A percentile compares a stretch with the other conserved stretches of the same genome.
Conservation (phyloP, 2,113 vertebrate genomes). For the Glaucomys volans region DNA sequence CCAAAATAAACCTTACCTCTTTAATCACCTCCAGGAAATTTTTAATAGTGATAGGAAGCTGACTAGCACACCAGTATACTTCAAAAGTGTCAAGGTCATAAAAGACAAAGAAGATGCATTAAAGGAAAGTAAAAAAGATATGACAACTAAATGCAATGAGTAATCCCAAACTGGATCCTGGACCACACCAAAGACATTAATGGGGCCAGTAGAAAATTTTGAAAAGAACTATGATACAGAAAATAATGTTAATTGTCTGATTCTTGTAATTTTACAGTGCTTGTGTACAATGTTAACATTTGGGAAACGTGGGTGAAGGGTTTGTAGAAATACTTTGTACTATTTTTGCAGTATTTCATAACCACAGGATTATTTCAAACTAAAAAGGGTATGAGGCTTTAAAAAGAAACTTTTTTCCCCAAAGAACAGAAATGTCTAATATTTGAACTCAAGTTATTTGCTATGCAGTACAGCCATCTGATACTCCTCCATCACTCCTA, state of each 20-base stretch:
- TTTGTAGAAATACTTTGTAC: neutral
- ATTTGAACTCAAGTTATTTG: neutral
- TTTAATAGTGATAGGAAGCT: neutral
- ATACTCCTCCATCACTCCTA: neutral
- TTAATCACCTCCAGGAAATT: neutral
- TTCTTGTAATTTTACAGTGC: neutral
- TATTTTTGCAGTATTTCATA: neutral
- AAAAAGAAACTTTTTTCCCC: neutral
- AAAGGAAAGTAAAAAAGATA: neutral
- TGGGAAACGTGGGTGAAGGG: neutral
- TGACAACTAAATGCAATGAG: neutral
- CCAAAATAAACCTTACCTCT: neutral
- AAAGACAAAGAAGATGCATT: neutral
- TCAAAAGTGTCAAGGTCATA: neutral
- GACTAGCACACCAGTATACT: neutral
- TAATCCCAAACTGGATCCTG: neutral
- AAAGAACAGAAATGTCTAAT: neutral
- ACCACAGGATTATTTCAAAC: constrained; percentile 13
- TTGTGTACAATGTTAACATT: neutral
- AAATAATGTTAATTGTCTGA: neutral
- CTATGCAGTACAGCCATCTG: no score
- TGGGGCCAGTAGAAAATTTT: neutral
- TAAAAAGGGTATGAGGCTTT: neutral
- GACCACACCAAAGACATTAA: neutral
- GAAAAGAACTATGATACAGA: neutral